phyloP scores from a whole-genome alignment of 2,888 invertebrate genomes.

The Tetranychus piercei region DNA sequence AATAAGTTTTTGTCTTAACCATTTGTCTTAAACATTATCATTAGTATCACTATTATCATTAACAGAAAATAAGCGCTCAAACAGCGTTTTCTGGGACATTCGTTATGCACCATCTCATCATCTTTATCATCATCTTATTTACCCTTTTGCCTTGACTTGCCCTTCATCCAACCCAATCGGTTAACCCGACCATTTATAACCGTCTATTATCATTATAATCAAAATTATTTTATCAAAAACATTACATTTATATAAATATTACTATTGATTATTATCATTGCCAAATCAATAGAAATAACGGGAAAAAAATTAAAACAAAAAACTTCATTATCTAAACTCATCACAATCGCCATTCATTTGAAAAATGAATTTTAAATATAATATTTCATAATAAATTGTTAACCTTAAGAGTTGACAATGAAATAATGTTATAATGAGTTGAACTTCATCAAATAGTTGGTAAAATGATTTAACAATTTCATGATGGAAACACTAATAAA shows the following conservation, averaged over 20 bases:
- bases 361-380: not conserved
- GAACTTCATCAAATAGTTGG: too few species aligned
- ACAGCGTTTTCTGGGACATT: not conserved
- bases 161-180: conserved; percentile 1
- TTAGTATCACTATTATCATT: not conserved
- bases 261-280: not conserved
- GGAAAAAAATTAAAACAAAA: too few species aligned
- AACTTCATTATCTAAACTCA: not conserved
- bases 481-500: too few species aligned
- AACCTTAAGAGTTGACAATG: too few species aligned
- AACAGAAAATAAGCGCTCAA: not conserved
- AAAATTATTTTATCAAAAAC: not conserved
- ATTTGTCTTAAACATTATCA: too few species aligned
- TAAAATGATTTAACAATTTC: too few species aligned
- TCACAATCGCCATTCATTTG: not conserved
- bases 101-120: not conserved
- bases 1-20: too few species aligned
- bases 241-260: not conserved
- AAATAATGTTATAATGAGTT: too few species aligned
- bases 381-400: too few species aligned
- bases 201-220: not conserved
- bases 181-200: not conserved
- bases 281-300: too few species aligned
- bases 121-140: not conserved
- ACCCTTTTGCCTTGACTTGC: not conserved